Base-by-base conservation (phyloP, 92 coral and sea anemone genomes). In the Epizoanthus scotinus region DNA sequence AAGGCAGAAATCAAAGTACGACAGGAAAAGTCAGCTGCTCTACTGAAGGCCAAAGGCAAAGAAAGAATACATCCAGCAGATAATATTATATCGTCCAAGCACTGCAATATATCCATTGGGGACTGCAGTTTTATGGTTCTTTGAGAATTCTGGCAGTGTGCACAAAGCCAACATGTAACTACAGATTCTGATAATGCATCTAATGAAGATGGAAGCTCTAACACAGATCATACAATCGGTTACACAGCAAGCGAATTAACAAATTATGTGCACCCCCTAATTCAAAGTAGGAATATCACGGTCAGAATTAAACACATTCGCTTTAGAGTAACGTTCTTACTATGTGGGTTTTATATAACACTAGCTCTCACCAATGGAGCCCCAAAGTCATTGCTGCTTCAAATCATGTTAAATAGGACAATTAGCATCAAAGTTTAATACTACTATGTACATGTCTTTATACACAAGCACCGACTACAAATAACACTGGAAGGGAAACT, bases 221-320 rank as follows among this genome's bases (percentile, higher is more conserved):
- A 27, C 78, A 71, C 22, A 64, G 79, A 82, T 10, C 78, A 82
- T 22, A 82, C 78, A 2, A n/a, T 82, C n/a, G 82, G 86, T 0
- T 83, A 83, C 36, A 83, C 73, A 38, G 54, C 81, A 28, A 72
- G 63, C 18, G 86, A 83, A 63, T 63, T 60, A 38, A 83, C 86
- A 9, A 49, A 47, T 27, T 61, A 36, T n/a, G 3, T 83, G 10
- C 84, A 81, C 20, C 84, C 84, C 0, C 47, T 81, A 5, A 18
- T 52, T 6, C 17, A 67, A 17, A 8, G 12, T 53, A 62, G 44
- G 24, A 24, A 12, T 2, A 52, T 67, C n/a, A 53, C 24, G 27
- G 77, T 67, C 9, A 15, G 26, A 4, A 27, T 81, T 2, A 21
- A 54, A 10, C 78, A 82, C 67, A 70, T 82, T 19, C 53, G 50